A percentile compares a stretch with the other conserved stretches of the same genome.
These are phyloP conservation scores for Drosophila micromelanica DNA, from an alignment of 1,140 invertebrate genomes.

Conservation along the genomic window DNA sequence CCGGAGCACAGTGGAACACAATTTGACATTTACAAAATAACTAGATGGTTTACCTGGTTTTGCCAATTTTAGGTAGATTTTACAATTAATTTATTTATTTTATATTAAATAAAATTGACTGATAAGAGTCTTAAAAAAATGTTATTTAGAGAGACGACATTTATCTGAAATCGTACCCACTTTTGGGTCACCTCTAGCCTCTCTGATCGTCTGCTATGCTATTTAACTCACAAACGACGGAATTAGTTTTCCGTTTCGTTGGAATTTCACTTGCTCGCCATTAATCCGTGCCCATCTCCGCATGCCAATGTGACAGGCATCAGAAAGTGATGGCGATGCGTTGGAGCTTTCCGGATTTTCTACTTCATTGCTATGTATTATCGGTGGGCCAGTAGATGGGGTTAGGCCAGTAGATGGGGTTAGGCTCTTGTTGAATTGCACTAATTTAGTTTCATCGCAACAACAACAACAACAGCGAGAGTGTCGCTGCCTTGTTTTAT, in stretches of 20 bases:
- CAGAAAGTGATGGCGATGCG: conserved; percentile 56
- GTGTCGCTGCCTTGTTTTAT: conserved; percentile 66
- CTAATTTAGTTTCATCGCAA: conserved; percentile 68
- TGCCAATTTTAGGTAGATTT: too few species aligned
- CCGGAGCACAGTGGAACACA: conserved; percentile 46
- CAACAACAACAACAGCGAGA: too few species aligned
- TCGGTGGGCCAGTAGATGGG: conserved; percentile 38
- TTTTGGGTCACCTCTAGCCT: conserved; percentile 32
- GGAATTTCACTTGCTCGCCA: conserved; percentile 64
- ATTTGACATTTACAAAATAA: background rate
- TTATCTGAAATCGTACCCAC: conserved; percentile 25
- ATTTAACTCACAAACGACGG: conserved; percentile 73
- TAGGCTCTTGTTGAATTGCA: conserved; percentile 67
- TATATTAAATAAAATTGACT: too few species aligned
- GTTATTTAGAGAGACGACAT: background rate
- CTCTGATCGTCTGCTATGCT: conserved; percentile 38
- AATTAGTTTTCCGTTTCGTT: conserved; percentile 82
- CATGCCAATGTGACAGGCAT: conserved; percentile 21
- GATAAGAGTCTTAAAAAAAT: too few species aligned
- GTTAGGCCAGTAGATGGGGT: conserved; percentile 50
- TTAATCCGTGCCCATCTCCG: conserved; percentile 60
- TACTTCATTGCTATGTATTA: conserved; percentile 76
- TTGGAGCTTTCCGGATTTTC: conserved; percentile 76
- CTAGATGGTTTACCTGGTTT: background rate
- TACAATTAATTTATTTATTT: too few species aligned